Base-by-base conservation (phyloP, 2,888 invertebrate genomes). In the Nomada fabriciana region DNA sequence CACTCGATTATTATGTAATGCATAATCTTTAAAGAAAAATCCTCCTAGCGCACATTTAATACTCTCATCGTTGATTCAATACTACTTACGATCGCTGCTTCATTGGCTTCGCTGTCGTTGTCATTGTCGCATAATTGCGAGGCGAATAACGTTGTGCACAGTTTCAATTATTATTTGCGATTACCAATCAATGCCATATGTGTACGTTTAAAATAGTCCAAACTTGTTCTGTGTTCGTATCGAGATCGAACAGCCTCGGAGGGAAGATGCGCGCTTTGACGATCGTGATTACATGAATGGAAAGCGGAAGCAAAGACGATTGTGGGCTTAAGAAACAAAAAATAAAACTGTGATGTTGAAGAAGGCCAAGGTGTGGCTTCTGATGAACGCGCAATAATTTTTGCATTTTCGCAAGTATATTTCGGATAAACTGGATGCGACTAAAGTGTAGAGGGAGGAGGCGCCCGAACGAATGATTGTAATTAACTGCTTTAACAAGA, bases 381-480 rank as follows among this genome's bases (percentile, higher is more conserved):
- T 60, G 74, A 80, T 60, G 73, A 76, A 81, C 78, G 72, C 87
- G 81, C 76, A 71, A 87, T 77, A 85, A 87, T 85, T 87, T 87
- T 87, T 87, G 76, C 87, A 86, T 47, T 47, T 47, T 47, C 15
- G 47, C 47, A 15, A 47, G 2, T 47, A 85, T 73, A 84, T 80
- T 84, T 70, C 79, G 82, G 60, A 78, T 82, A 82, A 85, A 71
- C 84, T 80, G 59, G 65, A 64, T 60, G 55, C 47, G 61, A 61
- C 20, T 71, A 65, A 15, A 65, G 15, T 13, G 43, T 73, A 43
- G 53, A 63, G n/a, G 13, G 29, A 18, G 15, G 4, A 29, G 0
- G 29, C 18, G 50, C 18, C 25, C 60, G 29, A 57, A 75, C 75
- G 43, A 57, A 67, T 75, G 67, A 55, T 71, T 80, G 43, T 50